Evolutionary conservation across 2,888 invertebrate genomes (phyloP).

Genomic region (Diarsia dahlii): DNA sequence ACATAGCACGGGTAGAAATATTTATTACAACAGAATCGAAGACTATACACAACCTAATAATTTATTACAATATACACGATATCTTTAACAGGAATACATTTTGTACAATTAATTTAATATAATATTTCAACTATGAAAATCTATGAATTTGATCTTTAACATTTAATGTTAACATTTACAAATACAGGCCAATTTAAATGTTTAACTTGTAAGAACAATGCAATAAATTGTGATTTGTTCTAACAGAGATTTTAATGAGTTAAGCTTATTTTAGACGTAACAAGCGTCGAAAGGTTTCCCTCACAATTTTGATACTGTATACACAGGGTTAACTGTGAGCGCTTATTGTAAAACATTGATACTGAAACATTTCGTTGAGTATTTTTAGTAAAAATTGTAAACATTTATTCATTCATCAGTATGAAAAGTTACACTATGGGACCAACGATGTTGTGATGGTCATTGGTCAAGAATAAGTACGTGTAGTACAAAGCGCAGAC

Average conservation of each 20-base stretch:
- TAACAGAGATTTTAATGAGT: slow-evolving; percentile 33
- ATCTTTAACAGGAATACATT: slow-evolving; percentile 73
- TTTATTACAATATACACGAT: slow-evolving; percentile 71
- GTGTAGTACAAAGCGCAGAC: background rate
- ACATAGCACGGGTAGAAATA: slow-evolving; percentile 78
- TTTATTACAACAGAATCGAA: slow-evolving; percentile 83
- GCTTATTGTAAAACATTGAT: slow-evolving; percentile 2
- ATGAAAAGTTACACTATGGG: background rate
- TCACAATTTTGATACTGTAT: slow-evolving; percentile 14
- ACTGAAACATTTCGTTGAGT: background rate
- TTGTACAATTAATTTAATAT: slow-evolving; percentile 67
- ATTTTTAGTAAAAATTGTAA: too few species aligned
- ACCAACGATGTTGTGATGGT: background rate
- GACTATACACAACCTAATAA: slow-evolving; percentile 78
- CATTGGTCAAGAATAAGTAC: background rate
- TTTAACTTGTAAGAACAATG: slow-evolving; percentile 53
- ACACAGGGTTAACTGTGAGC: background rate
- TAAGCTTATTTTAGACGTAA: slow-evolving; percentile 44
- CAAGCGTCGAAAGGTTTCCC: slow-evolving; percentile 9
- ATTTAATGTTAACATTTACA: slow-evolving; percentile 58
- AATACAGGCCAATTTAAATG: slow-evolving; percentile 57
- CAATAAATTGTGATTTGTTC: slow-evolving; percentile 52
- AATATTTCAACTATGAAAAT: slow-evolving; percentile 64
- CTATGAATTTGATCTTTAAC: slow-evolving; percentile 61
- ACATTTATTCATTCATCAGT: too few species aligned